These are phyloP conservation scores for Nineta flava DNA, from an alignment of 2,888 invertebrate genomes.

Conservation along the genomic window DNA sequence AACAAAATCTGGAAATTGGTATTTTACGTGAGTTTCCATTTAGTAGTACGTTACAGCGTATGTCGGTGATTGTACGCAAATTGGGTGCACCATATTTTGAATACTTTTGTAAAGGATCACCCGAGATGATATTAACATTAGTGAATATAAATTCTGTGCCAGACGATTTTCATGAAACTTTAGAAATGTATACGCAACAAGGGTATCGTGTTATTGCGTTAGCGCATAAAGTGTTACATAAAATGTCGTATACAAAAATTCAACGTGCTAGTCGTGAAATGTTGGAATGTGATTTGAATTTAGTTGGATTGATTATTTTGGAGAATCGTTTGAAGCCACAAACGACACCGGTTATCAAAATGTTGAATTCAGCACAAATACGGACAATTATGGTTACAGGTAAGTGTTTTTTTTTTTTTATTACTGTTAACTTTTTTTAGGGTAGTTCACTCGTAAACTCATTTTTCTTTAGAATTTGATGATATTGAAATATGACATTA, in stretches of 20 bases:
- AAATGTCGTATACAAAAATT: constrained; percentile 46
- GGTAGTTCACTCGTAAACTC: neutral
- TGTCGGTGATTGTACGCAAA: constrained; percentile 69
- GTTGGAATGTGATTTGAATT: constrained; percentile 67
- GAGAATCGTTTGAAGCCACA: constrained; percentile 88
- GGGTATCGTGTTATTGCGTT: constrained; percentile 86
- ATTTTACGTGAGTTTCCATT: constrained; percentile 63
- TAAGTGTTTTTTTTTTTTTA: constrained; percentile 18
- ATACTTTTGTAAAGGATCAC: constrained; percentile 83
- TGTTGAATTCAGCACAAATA: constrained; percentile 68
- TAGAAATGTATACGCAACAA: constrained; percentile 73
- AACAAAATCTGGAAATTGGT: constrained; percentile 33
- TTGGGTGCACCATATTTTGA: constrained; percentile 56
- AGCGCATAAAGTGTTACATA: constrained; percentile 47
- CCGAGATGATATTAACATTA: constrained; percentile 72
- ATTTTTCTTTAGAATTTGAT: neutral
- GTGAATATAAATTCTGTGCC: constrained; percentile 63
- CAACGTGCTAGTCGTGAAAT: constrained; percentile 54
- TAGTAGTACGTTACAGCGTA: constrained; percentile 70
- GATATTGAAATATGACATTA: too few relatives aligned
- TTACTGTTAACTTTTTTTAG: neutral
- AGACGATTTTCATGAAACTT: constrained; percentile 48
- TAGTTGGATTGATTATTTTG: constrained; percentile 78
- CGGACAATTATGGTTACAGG: constrained; percentile 94
- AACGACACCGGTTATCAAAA: constrained; percentile 61